Percentiles rank a stretch among this genome's conserved stretches.
phyloP scores from a whole-genome alignment of 2,113 vertebrate genomes.

The Pseudopipra pipra region DNA sequence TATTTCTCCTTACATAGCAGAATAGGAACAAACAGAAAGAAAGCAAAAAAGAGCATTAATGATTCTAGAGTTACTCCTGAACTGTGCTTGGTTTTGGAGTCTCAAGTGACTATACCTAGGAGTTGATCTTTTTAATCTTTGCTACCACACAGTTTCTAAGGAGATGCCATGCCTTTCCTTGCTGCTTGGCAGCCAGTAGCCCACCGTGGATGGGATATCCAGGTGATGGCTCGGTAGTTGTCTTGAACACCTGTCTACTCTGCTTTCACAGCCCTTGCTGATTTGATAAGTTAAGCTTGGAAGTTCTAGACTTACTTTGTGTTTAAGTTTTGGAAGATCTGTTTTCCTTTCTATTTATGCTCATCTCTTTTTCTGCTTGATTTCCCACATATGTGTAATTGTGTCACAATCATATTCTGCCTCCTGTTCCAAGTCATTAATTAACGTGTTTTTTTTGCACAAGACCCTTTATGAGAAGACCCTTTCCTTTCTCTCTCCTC shows the following conservation, averaged over 20 bases:
- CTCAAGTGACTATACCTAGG: background rate
- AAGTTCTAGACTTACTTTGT: background rate
- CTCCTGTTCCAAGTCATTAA: background rate
- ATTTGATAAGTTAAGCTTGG: background rate
- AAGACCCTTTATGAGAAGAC: background rate
- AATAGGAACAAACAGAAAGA: background rate
- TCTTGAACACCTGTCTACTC: background rate
- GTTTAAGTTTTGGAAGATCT: background rate
- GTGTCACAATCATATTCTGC: background rate
- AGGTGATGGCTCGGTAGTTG: background rate
- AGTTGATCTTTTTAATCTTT: background rate
- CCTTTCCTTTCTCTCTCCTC: background rate
- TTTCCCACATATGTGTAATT: background rate
- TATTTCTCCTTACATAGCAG: background rate
- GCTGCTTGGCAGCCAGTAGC: background rate
- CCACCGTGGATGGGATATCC: rapidly evolving
- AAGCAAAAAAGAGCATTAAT: background rate
- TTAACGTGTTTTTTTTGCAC: background rate
- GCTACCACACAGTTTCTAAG: background rate
- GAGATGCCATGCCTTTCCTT: background rate
- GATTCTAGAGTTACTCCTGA: background rate
- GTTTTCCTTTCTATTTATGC: background rate
- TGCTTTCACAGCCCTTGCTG: background rate
- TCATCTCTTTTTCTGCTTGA: conserved; percentile 6
- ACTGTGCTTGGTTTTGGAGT: background rate